Base-by-base conservation (phyloP, 2,888 invertebrate species). In the Dermolepida albohirtum region DNA sequence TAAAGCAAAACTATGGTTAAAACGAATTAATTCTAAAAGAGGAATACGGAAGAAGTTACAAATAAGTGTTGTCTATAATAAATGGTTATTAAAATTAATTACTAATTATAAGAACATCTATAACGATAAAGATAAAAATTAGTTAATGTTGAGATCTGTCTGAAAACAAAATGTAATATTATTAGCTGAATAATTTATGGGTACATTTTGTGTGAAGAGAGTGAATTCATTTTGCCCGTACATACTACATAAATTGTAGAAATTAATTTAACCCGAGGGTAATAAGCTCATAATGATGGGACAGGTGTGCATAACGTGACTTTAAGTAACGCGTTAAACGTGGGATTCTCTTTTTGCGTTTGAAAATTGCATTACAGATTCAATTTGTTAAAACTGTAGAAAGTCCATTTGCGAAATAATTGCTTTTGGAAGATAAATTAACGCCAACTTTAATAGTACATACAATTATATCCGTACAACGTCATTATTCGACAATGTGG, bases 381-480 rank as follows among this genome's bases (percentile, higher is more conserved):
- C 59, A 59, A 59, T 59, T 59, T 47, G 59, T 59, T 44, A 59
- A 59, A 59, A 59, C 59, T 59, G 59, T 47, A 59, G 47, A 59
- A 59, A 59, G 59, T 44, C 59, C 22, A 59, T 59, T 59, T 59
- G 59, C 59, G 59, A 59, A 59, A 59, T 59, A 59, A 59, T 59
- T 59, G 59, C 59, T 59, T 44, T 57, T 47, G 59, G 47, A 59
- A 59, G 47, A 59, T 47, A 44, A 59, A 59, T 47, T 59, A 59
- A 59, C 47, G 59, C 34, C 44, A 59, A 59, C 59, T 59, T 59
- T 59, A 44, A 59, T 59, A 59, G 44, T 59, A 59, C 47, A 34
- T 59, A 59, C 59, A 47, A 59, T 59, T 59, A 59, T 59, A 59
- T 59, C 59, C 59, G 47, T 47, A 59, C 59, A 34, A 47, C 47